Conservation (phyloP, 2,888 invertebrate species). For the Nemurella pictetii region DNA sequence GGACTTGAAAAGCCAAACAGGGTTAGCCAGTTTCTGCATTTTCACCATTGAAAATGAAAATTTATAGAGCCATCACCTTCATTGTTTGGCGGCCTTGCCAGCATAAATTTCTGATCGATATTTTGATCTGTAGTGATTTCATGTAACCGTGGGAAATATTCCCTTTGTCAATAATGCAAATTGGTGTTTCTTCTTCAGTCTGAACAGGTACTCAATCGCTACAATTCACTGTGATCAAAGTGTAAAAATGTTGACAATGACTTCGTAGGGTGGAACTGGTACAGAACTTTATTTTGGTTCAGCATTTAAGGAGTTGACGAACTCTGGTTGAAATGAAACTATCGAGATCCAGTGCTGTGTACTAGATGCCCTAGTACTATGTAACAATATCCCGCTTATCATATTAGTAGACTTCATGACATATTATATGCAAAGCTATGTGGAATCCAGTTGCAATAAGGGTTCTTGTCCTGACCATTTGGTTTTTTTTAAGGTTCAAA, state of each 20-base stretch:
- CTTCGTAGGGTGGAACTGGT: neutral
- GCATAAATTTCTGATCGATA: neutral
- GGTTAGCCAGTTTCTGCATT: neutral
- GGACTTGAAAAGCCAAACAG: no score
- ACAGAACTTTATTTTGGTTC: no score
- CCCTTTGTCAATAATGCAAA: conserved; percentile 17
- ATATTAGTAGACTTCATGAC: no score
- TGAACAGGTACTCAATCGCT: conserved; percentile 27
- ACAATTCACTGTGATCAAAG: neutral
- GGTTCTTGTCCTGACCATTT: no score
- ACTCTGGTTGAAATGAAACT: no score
- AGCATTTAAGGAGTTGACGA: no score
- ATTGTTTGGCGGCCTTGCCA: neutral
- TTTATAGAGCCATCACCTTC: neutral
- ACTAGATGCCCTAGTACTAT: no score
- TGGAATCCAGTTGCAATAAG: no score
- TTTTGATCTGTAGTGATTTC: neutral
- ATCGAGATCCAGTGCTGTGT: no score
- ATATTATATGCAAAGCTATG: no score
- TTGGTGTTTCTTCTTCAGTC: conserved; percentile 28
- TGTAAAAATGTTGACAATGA: conserved; percentile 9
- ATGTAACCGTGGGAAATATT: neutral
- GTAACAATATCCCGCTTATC: no score
- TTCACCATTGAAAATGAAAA: neutral
- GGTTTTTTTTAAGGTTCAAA: no score